Evolutionary conservation across 2,888 invertebrate species (phyloP).

Genomic region (Caenorhabditis uteleia): DNA sequence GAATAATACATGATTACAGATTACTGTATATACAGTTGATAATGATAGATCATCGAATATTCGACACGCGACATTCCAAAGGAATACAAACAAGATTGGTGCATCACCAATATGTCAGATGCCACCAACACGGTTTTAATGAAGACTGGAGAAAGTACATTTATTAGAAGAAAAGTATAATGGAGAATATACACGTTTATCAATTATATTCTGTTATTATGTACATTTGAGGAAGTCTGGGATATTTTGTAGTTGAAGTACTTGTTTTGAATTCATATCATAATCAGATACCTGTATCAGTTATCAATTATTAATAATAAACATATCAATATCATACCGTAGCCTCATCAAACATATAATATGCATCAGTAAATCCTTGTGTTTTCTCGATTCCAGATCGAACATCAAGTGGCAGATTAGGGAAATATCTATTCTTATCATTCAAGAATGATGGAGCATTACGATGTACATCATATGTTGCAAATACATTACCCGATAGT

Average conservation of each 20-base stretch:
- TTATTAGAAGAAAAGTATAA: too few species aligned
- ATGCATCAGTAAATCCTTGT: constrained; percentile 22
- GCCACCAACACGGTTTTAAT: too few species aligned
- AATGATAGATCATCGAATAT: too few species aligned
- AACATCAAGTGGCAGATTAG: constrained; percentile 58
- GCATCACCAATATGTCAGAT: too few species aligned
- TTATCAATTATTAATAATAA: background rate
- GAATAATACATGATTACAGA: too few species aligned
- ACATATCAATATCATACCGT: constrained; percentile 24
- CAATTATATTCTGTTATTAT: too few species aligned
- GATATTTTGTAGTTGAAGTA: constrained; percentile 34
- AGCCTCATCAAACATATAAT: constrained; percentile 53
- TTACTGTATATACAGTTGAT: too few species aligned
- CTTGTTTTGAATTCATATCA: constrained; percentile 43
- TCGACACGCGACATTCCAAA: too few species aligned
- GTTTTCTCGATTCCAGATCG: constrained; percentile 46
- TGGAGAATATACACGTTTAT: too few species aligned
- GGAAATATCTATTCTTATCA: constrained; percentile 61
- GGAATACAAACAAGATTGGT: too few species aligned
- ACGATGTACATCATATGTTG: constrained; percentile 56
- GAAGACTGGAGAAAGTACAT: too few species aligned
- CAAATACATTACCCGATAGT: constrained; percentile 61
- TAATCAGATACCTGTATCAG: constrained; percentile 41
- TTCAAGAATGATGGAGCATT: constrained; percentile 60
- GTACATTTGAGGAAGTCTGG: constrained; percentile 44